phyloP scores from a whole-genome alignment of 2,797 vertebrate genomes.

The Salmo trutta region DNA sequence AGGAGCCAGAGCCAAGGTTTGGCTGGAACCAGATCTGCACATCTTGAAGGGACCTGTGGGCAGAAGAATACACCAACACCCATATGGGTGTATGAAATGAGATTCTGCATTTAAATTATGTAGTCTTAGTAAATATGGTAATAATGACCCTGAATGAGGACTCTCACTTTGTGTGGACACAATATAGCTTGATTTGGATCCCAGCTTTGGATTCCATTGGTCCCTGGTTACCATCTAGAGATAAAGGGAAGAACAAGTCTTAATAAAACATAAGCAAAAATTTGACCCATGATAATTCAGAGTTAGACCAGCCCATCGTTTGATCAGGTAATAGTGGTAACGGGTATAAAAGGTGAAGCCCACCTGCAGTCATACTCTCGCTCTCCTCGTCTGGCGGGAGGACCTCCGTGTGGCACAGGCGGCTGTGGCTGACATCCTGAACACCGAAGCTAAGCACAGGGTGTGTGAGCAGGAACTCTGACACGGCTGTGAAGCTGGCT shows the following conservation, averaged over 20 bases:
- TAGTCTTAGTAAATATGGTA: neutral
- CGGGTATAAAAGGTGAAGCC: constrained; percentile 16
- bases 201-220: constrained; percentile 86
- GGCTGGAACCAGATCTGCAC: constrained; percentile 99
- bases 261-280: constrained; percentile 1
- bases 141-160: neutral
- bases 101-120: too few relatives aligned
- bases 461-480: constrained; percentile 95
- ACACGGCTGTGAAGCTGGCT: constrained; percentile 94
- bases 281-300: neutral
- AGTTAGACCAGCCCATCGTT: neutral
- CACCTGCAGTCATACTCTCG: constrained; percentile 87
- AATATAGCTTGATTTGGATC: constrained; percentile 97
- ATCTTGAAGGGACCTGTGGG: constrained; percentile 89
- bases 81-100: neutral
- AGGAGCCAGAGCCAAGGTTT: constrained; percentile 72
- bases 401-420: constrained; percentile 89
- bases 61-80: neutral
- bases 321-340: neutral
- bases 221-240: constrained; percentile 87
- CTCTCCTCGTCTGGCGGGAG: constrained; percentile 92
- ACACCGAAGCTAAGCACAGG: constrained; percentile 97
- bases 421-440: constrained; percentile 86
- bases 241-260: neutral
- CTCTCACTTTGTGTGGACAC: constrained; percentile 98